Conservation (phyloP, 1,140 invertebrate genomes). For the Heliconius hermathena region DNA sequence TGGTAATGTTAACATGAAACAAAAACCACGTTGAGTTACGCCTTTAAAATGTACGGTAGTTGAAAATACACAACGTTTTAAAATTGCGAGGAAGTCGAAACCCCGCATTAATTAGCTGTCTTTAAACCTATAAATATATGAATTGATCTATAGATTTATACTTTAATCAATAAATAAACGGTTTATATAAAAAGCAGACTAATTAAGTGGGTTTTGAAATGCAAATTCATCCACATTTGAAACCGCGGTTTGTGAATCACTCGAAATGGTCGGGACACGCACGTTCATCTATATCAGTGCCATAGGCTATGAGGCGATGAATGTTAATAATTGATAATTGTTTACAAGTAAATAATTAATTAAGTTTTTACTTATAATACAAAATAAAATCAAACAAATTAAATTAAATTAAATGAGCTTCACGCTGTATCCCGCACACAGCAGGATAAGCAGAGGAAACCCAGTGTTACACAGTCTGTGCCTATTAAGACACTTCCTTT, state of each 20-base stretch:
- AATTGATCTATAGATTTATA: background rate
- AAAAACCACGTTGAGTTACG: too few relatives aligned
- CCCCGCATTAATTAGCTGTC: background rate
- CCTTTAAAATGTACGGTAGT: too few relatives aligned
- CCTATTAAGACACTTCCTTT: too few relatives aligned
- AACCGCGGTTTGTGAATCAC: slow-evolving; percentile 26
- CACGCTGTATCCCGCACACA: too few relatives aligned
- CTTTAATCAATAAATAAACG: background rate
- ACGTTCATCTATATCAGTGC: slow-evolving; percentile 6
- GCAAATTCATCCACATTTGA: slow-evolving; percentile 23
- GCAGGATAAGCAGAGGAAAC: too few relatives aligned
- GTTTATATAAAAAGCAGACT: background rate
- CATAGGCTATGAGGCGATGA: background rate
- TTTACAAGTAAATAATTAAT: too few relatives aligned
- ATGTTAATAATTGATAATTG: background rate
- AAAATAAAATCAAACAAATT: too few relatives aligned
- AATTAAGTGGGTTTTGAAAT: slow-evolving; percentile 29
- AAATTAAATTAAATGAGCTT: too few relatives aligned
- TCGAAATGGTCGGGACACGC: slow-evolving; percentile 25
- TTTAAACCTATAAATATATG: background rate
- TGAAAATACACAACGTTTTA: too few relatives aligned
- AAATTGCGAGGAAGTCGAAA: background rate
- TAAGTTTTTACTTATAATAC: too few relatives aligned
- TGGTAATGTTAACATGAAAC: too few relatives aligned
- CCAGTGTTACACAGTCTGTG: too few relatives aligned